Evolutionary conservation across 2,113 vertebrate genomes (phyloP).

Genomic region (Sterrhoptilus dennistouni): DNA sequence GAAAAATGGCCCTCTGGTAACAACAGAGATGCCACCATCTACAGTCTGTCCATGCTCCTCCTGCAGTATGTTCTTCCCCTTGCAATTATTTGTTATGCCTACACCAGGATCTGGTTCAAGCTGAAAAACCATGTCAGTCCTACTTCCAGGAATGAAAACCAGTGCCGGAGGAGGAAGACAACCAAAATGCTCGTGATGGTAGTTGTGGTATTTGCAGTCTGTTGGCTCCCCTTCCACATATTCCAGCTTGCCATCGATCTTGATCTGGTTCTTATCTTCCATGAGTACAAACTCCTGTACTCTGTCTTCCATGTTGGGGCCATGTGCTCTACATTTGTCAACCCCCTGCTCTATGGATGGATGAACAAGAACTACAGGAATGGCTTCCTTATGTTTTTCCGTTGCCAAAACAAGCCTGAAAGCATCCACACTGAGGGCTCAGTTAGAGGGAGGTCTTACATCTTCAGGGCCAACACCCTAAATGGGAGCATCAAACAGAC

Average conservation of each 20-base stretch:
- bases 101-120: constrained; percentile 91
- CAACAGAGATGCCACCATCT: constrained; percentile 86
- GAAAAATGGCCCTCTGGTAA: constrained; percentile 89
- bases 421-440: constrained; percentile 84
- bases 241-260: constrained; percentile 89
- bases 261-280: constrained; percentile 83
- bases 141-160: constrained; percentile 79
- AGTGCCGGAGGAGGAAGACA: constrained; percentile 84
- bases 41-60: constrained; percentile 90
- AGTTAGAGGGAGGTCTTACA: constrained; percentile 78
- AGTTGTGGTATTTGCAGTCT: constrained; percentile 87
- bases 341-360: constrained; percentile 91
- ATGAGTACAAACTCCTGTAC: constrained; percentile 91
- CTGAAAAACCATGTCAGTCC: constrained; percentile 89
- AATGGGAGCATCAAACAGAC: constrained; percentile 72
- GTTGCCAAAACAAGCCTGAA: constrained; percentile 85
- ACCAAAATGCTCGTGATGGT: constrained; percentile 91
- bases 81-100: constrained; percentile 88
- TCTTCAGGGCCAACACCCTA: constrained; percentile 74
- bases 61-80: constrained; percentile 88
- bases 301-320: constrained; percentile 88
- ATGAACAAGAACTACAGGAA: constrained; percentile 96
- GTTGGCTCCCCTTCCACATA: constrained; percentile 89
- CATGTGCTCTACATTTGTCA: constrained; percentile 91
- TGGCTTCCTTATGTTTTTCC: constrained; percentile 89